Conservation (phyloP, 1,140 invertebrate genomes). For the Drosophila orosa region DNA sequence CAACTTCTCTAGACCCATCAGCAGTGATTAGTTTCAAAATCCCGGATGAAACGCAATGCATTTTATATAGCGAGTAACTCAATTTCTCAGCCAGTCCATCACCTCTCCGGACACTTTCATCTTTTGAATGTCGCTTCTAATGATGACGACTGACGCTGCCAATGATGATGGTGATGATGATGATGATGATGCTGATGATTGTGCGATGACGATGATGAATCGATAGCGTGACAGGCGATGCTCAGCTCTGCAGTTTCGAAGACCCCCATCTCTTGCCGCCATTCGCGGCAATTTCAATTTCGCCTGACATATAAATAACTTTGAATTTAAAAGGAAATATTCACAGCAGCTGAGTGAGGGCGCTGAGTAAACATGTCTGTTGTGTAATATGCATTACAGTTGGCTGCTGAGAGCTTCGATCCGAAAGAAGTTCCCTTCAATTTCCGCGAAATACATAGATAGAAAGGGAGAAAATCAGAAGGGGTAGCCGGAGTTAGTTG, state of each 20-base stretch:
- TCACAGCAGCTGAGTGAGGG: conserved; percentile 36
- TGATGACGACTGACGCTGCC: conserved; percentile 38
- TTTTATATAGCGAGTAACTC: conserved; percentile 17
- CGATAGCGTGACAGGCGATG: conserved; percentile 51
- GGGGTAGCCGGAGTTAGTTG: conserved; percentile 26
- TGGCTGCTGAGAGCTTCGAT: conserved; percentile 48
- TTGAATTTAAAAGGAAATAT: conserved; percentile 67
- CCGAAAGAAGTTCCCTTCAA: conserved; percentile 41
- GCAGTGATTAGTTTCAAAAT: conserved; percentile 14
- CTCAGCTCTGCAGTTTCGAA: conserved; percentile 20
- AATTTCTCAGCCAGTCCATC: conserved; percentile 42
- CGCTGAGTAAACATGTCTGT: conserved; percentile 50
- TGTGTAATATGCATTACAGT: conserved; percentile 59
- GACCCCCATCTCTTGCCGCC: not conserved
- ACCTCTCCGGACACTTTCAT: conserved; percentile 39
- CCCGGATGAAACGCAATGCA: not conserved
- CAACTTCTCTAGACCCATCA: not conserved
- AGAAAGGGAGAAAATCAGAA: not conserved
- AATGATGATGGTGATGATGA: conserved; percentile 8
- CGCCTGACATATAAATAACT: conserved; percentile 72
- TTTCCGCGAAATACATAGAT: not conserved
- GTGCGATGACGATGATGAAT: conserved; percentile 66
- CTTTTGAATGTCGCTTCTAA: conserved; percentile 48
- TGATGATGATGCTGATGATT: conserved; percentile 6
- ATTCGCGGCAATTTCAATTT: conserved; percentile 66